Conservation (phyloP, 2,113 vertebrate genomes). For the Excalfactoria chinensis region DNA sequence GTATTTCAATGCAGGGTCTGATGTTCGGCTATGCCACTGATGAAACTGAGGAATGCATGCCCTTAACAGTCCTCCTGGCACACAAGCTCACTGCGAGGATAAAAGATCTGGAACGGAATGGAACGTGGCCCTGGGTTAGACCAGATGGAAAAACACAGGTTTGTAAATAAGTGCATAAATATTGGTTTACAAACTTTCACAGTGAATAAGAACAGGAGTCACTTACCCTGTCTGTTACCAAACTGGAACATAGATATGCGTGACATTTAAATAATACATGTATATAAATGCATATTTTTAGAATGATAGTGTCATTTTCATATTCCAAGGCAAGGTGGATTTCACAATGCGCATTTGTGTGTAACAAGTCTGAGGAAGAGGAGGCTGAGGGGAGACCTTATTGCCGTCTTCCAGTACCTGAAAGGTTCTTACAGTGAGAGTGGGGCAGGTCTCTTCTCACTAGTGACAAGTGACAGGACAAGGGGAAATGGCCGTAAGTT, state of each 20-base stretch:
- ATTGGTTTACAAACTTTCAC: neutral
- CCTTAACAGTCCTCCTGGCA: constrained; percentile 83
- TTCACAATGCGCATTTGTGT: neutral
- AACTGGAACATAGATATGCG: neutral
- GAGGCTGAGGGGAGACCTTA: too few species aligned
- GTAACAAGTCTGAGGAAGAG: too few species aligned
- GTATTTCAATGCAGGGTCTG: constrained; percentile 73
- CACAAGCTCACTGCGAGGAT: constrained; percentile 83
- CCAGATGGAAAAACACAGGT: constrained; percentile 88
- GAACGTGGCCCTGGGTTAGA: constrained; percentile 83
- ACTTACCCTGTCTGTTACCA: neutral
- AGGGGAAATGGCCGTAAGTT: too few species aligned
- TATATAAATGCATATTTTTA: neutral
- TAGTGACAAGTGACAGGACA: too few species aligned
- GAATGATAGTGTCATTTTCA: neutral
- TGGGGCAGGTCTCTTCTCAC: too few species aligned
- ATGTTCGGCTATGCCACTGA: constrained; percentile 88
- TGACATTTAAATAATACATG: too few species aligned
- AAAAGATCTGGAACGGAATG: constrained; percentile 78
- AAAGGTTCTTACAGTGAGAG: too few species aligned
- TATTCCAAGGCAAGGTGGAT: neutral
- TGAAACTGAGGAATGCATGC: constrained; percentile 86
- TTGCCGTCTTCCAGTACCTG: too few species aligned
- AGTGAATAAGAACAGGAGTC: neutral
- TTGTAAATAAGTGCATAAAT: neutral